Evolutionary conservation across 2,113 vertebrate species (phyloP).

Genomic region (Phalacrocorax aristotelis): DNA sequence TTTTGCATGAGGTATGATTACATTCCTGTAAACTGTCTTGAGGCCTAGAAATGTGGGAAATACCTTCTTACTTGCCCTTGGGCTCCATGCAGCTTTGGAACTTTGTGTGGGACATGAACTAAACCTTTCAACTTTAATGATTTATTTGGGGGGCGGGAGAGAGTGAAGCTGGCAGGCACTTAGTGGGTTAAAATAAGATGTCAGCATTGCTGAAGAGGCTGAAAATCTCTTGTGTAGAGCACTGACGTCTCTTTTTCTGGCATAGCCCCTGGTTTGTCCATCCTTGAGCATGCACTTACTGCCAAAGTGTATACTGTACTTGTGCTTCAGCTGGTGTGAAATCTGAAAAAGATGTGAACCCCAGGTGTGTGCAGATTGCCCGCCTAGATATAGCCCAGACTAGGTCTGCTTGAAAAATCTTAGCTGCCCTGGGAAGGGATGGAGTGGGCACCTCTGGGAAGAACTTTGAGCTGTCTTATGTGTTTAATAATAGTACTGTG

Average conservation of each 20-base stretch:
- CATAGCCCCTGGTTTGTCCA: background rate
- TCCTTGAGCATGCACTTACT: background rate
- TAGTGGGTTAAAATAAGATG: background rate
- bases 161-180: background rate
- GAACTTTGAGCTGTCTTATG: background rate
- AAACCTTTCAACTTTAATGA: background rate
- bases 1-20: background rate
- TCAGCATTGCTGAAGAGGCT: background rate
- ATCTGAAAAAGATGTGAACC: background rate
- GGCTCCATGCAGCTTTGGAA: background rate
- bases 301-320: background rate
- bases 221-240: background rate
- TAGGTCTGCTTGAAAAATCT: background rate
- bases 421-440: background rate
- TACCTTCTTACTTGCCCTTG: background rate
- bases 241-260: background rate
- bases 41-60: background rate
- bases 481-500: background rate
- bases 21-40: background rate
- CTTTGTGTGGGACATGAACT: background rate
- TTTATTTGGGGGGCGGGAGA: background rate
- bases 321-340: background rate
- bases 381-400: background rate
- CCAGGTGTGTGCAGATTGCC: background rate
- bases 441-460: background rate